phyloP scores from a whole-genome alignment of 2,888 invertebrate species.

The Lasioglossum malachurum region DNA sequence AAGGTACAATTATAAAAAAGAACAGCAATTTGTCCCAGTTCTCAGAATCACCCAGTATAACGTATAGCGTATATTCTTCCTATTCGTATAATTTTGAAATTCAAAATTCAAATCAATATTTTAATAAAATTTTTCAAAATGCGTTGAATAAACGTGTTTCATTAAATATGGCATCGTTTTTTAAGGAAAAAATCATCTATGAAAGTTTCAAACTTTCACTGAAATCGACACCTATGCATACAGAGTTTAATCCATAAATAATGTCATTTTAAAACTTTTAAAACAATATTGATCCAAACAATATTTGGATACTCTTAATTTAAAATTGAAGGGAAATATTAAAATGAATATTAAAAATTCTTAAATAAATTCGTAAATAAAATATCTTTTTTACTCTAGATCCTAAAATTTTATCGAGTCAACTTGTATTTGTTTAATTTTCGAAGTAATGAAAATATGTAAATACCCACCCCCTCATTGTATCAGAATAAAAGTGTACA shows the following conservation, averaged over 20 bases:
- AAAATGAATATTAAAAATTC: no score
- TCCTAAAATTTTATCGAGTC: neutral
- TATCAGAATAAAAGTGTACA: neutral
- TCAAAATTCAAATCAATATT: neutral
- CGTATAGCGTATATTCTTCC: no score
- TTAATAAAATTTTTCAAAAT: neutral
- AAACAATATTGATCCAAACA: no score
- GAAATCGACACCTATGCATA: slow-evolving; percentile 28
- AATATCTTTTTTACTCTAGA: no score
- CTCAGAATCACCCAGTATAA: no score
- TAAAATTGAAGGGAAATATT: no score
- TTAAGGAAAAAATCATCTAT: neutral
- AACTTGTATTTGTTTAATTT: neutral
- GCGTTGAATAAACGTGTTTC: neutral
- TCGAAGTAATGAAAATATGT: neutral
- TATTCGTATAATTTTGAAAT: no score
- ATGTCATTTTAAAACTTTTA: neutral
- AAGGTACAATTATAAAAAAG: no score
- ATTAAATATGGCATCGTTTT: neutral
- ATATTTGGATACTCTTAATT: neutral
- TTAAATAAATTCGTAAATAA: no score
- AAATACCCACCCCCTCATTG: neutral
- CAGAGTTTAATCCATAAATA: neutral
- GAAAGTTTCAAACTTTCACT: neutral
- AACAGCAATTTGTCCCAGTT: no score